phyloP scores from a whole-genome alignment of 2,888 invertebrate species.

The Calameuta idolon region DNA sequence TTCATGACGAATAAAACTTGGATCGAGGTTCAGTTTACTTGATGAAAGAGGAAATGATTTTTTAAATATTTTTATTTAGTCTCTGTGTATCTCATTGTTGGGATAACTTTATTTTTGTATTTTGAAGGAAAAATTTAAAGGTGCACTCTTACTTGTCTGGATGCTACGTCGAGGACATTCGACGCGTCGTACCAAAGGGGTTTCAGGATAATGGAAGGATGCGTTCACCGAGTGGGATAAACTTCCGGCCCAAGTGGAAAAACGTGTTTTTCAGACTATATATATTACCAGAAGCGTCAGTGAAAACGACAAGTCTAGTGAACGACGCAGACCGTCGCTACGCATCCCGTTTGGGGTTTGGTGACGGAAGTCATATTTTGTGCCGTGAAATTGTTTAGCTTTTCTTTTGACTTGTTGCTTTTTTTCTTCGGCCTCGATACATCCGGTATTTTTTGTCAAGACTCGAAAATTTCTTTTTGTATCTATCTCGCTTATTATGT shows the following conservation, averaged over 20 bases:
- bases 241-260: background rate
- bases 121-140: background rate
- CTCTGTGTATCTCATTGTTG: background rate
- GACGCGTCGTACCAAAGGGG: background rate
- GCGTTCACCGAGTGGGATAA: background rate
- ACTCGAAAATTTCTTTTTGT: background rate
- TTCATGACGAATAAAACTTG: background rate
- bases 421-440: too few species aligned
- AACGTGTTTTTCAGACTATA: slow-evolving; percentile 1
- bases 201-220: background rate
- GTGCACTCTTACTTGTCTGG: background rate
- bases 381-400: background rate
- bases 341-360: slow-evolving; percentile 11
- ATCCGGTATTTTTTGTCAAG: background rate
- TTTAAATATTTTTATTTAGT: background rate
- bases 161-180: background rate
- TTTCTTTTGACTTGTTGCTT: background rate
- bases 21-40: background rate
- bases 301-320: slow-evolving; percentile 9
- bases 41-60: background rate
- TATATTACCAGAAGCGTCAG: background rate
- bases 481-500: background rate
- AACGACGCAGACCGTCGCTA: slow-evolving; percentile 16
- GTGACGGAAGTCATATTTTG: slow-evolving; percentile 27
- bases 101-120: background rate